phyloP scores from a whole-genome alignment of 2,113 vertebrate genomes.

The Toxotes jaculatrix region DNA sequence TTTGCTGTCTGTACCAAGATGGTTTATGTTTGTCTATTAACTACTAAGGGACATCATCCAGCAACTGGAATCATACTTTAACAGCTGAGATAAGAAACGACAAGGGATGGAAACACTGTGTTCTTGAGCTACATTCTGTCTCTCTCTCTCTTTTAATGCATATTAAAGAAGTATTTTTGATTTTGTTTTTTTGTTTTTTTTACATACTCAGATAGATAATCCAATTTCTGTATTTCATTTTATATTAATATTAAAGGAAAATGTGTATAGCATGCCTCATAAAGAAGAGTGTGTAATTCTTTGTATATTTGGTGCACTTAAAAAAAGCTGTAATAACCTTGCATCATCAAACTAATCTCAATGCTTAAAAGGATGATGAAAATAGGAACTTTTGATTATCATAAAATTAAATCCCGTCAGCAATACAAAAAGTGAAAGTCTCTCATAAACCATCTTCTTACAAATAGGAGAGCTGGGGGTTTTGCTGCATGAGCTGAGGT shows the following conservation, averaged over 20 bases:
- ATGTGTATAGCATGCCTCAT: background rate
- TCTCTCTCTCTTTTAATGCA: background rate
- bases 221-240: background rate
- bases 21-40: conserved; percentile 16
- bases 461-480: conserved; percentile 9
- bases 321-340: background rate
- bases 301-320: background rate
- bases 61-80: conserved; percentile 8
- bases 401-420: conserved; percentile 8
- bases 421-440: conserved; percentile 9
- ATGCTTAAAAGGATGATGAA: conserved; percentile 1
- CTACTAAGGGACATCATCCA: too few relatives aligned
- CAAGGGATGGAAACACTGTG: background rate
- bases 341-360: background rate
- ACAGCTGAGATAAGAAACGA: conserved; percentile 6
- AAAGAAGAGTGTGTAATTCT: background rate
- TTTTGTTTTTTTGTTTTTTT: too few relatives aligned
- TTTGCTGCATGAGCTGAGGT: conserved; percentile 22
- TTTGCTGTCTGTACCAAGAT: conserved; percentile 17
- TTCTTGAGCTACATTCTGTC: background rate
- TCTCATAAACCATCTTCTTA: conserved; percentile 15
- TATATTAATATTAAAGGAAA: background rate
- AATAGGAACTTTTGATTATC: conserved; percentile 4
- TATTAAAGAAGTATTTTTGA: background rate
- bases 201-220: background rate